Base-by-base conservation (phyloP, 2,797 vertebrate species). In the Hippopotamyrus pictus region DNA sequence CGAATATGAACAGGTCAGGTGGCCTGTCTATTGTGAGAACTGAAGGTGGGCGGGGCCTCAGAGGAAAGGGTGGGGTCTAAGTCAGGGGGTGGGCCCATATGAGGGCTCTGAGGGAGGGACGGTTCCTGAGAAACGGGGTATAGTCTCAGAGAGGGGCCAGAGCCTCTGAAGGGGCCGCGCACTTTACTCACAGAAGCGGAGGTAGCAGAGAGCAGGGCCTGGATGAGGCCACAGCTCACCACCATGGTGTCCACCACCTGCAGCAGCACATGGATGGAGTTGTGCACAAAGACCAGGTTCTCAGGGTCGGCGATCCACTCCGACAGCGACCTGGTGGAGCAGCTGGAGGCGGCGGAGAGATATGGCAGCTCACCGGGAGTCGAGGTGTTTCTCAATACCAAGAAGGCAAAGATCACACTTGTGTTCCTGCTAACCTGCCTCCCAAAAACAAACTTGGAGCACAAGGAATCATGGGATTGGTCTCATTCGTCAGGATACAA, bases 271-370 rank as follows among this genome's bases (percentile, higher is more conserved):
- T 99, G 99, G 83, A 99, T 94, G 0, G 98, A 99, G 95, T 99
- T 99, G 96, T 99, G 98, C 92, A 99, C 98, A 94, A 99, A 99
- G 92, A 99, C 96, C 0, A 98, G 94, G 62, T 99, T 99, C 93
- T 99, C 98, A 19, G 96, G 98, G 97, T 97, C 98, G 95, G 99
- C 99, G 94, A 99, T 98, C 91, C 99, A 99, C 94, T 99, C 98
- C 97, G 98, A 95, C 91, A 99, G 95, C 0, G 98, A 98, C 96
- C 99, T 99, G 89, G 97, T 98, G 92, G 98, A 98, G 95, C 99
- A 98, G 93, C 98, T 99, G 92, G 91, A 91, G 90, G 91, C 89
- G 50, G 79, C 3, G 51, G 46, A 51, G 86, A 50, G 14, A 29
- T 22, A n/a, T 12, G 2, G 53, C 9, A 11, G 37, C 22, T 50